phyloP scores from a whole-genome alignment of 2,797 vertebrate genomes.

The Hippopotamyrus pictus region DNA sequence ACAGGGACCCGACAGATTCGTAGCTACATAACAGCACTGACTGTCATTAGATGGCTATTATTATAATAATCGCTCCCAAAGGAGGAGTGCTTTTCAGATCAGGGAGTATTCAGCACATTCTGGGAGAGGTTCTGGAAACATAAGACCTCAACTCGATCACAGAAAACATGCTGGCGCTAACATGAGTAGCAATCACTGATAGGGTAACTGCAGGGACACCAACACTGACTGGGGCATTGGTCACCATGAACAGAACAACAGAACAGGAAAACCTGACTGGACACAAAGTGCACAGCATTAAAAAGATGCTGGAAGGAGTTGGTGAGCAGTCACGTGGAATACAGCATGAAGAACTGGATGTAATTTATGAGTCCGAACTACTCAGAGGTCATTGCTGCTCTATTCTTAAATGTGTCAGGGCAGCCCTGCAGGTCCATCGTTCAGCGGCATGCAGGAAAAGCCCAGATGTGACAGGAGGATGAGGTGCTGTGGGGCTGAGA shows the following conservation, averaged over 20 bases:
- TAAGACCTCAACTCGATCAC: neutral
- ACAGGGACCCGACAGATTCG: neutral
- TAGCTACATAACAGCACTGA: constrained; percentile 2
- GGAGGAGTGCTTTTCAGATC: neutral
- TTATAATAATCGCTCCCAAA: neutral
- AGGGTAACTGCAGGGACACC: neutral
- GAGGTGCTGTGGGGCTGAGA: neutral
- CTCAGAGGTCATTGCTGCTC: neutral
- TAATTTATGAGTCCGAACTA: neutral
- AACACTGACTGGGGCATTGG: neutral
- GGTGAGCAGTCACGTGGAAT: neutral
- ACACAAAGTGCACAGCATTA: neutral
- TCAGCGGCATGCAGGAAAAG: neutral
- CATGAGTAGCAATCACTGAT: neutral
- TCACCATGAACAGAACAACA: neutral
- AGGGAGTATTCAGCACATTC: neutral
- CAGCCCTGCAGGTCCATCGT: neutral
- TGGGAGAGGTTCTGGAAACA: neutral
- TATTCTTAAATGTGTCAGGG: neutral
- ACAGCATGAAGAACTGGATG: neutral
- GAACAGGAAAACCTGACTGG: neutral
- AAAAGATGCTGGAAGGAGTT: neutral
- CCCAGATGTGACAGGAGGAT: neutral
- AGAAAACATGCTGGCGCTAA: neutral
- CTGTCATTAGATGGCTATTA: constrained; percentile 1